Evolutionary conservation across 1,140 invertebrate genomes (phyloP).

Genomic region (Hycleus cichorii): DNA sequence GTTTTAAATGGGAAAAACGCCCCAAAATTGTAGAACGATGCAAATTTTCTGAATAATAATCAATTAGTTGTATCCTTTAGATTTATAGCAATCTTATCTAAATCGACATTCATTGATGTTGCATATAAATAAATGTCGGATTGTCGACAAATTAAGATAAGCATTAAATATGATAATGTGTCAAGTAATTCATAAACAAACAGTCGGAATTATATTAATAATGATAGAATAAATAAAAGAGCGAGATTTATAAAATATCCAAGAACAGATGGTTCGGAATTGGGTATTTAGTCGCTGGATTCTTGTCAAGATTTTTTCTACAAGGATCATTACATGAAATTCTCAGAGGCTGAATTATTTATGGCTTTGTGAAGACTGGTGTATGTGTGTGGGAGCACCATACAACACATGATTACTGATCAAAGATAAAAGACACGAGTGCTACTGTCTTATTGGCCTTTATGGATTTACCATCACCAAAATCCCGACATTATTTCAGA

Average conservation of each 20-base stretch:
- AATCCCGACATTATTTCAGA: slow-evolving; percentile 3
- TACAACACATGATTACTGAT: slow-evolving; percentile 26
- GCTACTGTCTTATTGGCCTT: slow-evolving; percentile 17
- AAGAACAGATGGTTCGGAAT: not conserved
- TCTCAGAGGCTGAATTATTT: slow-evolving; percentile 21
- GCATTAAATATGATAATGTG: slow-evolving; percentile 25
- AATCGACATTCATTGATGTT: slow-evolving; percentile 14
- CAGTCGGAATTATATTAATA: slow-evolving; percentile 2
- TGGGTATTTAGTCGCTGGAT: not conserved
- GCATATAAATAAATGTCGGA: slow-evolving; percentile 26
- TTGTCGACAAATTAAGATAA: slow-evolving; percentile 29
- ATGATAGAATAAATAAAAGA: slow-evolving; percentile 1
- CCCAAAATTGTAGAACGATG: not conserved
- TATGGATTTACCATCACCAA: slow-evolving; percentile 20
- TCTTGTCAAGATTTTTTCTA: slow-evolving; percentile 16
- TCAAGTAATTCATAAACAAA: slow-evolving; percentile 20
- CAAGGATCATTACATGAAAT: slow-evolving; percentile 25
- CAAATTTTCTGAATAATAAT: not conserved
- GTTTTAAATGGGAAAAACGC: too few species aligned
- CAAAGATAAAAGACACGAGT: slow-evolving; percentile 19
- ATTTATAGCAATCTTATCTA: slow-evolving; percentile 11
- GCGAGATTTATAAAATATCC: not conserved
- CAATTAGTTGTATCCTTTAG: too few species aligned
- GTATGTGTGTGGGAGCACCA: slow-evolving; percentile 18
- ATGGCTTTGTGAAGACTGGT: slow-evolving; percentile 8